Evolutionary conservation across 1,140 invertebrate species (phyloP).

Genomic region (Neodiprion fabricii): DNA sequence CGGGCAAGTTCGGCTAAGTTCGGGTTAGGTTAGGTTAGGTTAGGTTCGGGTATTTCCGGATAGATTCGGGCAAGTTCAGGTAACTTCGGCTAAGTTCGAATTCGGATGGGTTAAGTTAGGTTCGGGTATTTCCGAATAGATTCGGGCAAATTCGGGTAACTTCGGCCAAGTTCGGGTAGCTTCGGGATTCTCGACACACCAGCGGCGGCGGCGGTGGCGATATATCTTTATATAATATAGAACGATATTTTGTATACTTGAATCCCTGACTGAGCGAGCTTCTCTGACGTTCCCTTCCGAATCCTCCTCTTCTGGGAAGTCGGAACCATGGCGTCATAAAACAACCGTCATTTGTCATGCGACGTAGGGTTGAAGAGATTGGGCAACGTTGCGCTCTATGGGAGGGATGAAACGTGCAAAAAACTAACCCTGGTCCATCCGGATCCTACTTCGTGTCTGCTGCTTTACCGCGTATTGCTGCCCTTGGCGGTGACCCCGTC

Average conservation of each 20-base stretch:
- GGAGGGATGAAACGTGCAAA: conserved; percentile 41
- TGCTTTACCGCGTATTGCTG: not conserved
- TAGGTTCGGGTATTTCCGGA: too few species aligned
- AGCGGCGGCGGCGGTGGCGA: too few species aligned
- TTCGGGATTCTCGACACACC: too few species aligned
- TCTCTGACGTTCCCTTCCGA: not conserved
- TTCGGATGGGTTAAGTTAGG: too few species aligned
- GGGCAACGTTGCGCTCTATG: conserved; percentile 17
- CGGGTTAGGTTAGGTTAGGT: too few species aligned
- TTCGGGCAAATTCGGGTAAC: too few species aligned
- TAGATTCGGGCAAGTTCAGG: too few species aligned
- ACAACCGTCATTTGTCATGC: conserved; percentile 50
- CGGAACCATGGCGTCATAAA: conserved; percentile 29
- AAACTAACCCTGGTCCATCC: conserved; percentile 19
- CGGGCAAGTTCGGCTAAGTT: too few species aligned
- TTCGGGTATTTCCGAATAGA: too few species aligned
- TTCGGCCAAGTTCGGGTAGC: too few species aligned
- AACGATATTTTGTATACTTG: conserved; percentile 33
- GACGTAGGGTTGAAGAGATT: conserved; percentile 15
- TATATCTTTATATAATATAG: too few species aligned
- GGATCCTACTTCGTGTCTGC: conserved; percentile 8
- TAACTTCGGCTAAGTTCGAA: too few species aligned
- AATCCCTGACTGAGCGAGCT: conserved; percentile 45
- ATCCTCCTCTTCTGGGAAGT: conserved; percentile 29
- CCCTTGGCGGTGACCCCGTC: conserved; percentile 7